A percentile compares a stretch with the other conserved stretches of the same genome.
Evolutionary conservation across 2,797 vertebrate genomes (phyloP).

Genomic region (Sebastes minor): DNA sequence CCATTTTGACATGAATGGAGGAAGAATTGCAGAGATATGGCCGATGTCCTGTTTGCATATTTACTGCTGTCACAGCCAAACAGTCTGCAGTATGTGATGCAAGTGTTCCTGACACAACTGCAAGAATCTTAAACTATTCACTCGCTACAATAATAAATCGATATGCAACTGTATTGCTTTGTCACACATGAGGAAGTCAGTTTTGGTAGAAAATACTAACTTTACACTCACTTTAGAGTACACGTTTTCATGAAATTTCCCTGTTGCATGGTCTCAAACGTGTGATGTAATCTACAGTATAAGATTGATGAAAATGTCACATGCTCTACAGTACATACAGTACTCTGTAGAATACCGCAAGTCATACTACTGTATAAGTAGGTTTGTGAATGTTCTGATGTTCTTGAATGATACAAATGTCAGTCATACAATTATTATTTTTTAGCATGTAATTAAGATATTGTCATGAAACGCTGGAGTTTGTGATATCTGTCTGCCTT

Average conservation of each 20-base stretch:
- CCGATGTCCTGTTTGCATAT: slow-evolving; percentile 38
- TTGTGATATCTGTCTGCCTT: too few relatives aligned
- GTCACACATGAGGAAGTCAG: slow-evolving; percentile 11
- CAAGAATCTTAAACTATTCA: slow-evolving; percentile 11
- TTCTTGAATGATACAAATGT: too few relatives aligned
- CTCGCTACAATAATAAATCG: not conserved
- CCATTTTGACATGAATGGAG: slow-evolving; percentile 32
- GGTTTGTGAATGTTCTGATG: too few relatives aligned
- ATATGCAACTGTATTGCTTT: slow-evolving; percentile 9
- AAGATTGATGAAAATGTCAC: not conserved
- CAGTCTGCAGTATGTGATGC: slow-evolving; percentile 2
- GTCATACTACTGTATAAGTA: not conserved
- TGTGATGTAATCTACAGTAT: not conserved
- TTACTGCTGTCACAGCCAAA: slow-evolving; percentile 35
- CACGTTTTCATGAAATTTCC: slow-evolving; percentile 9
- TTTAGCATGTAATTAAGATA: too few relatives aligned
- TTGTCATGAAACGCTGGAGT: too few relatives aligned
- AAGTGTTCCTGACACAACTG: slow-evolving; percentile 39
- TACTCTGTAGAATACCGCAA: too few relatives aligned
- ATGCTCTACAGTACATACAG: not conserved
- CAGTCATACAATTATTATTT: too few relatives aligned
- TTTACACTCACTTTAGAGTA: not conserved
- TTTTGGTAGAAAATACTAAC: slow-evolving; percentile 31
- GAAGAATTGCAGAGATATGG: slow-evolving; percentile 28
- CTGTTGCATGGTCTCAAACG: not conserved